These are phyloP conservation scores for Ips typographus DNA, from an alignment of 1,140 invertebrate genomes.

Conservation along the genomic window DNA sequence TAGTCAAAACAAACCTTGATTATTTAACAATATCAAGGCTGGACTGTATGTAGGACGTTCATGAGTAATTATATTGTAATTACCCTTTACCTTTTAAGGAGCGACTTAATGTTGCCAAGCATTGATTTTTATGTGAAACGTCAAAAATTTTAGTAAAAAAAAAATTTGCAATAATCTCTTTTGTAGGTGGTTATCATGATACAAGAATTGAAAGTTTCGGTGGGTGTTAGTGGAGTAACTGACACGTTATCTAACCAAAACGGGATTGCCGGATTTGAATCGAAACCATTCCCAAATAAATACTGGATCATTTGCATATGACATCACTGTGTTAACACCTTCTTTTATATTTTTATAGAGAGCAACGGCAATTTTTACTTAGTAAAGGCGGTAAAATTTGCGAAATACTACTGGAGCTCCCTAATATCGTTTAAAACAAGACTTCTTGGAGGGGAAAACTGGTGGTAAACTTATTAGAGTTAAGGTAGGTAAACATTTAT, in stretches of 20 bases:
- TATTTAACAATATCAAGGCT: slow-evolving; percentile 5
- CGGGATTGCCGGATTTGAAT: slow-evolving; percentile 1
- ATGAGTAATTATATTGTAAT: slow-evolving; percentile 3
- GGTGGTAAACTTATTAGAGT: too few species aligned
- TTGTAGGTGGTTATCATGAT: too few species aligned
- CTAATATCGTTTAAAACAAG: too few species aligned
- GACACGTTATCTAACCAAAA: slow-evolving; percentile 6
- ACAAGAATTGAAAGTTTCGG: background rate
- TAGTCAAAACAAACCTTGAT: background rate
- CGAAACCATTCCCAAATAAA: background rate
- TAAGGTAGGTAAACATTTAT: too few species aligned
- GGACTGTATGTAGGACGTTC: slow-evolving; percentile 1
- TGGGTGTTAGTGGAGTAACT: background rate
- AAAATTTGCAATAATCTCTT: too few species aligned
- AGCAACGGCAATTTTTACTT: too few species aligned
- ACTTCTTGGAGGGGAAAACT: too few species aligned
- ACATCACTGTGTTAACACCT: slow-evolving; percentile 11
- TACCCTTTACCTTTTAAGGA: background rate
- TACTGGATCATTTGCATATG: background rate
- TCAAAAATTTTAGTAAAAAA: too few species aligned
- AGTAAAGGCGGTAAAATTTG: too few species aligned
- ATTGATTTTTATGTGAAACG: background rate
- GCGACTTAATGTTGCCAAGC: background rate
- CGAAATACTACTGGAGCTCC: too few species aligned
- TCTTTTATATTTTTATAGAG: background rate